Percentiles rank a stretch among this genome's conserved stretches.
phyloP scores from a whole-genome alignment of 2,113 vertebrate species.

The Triplophysa tibetana region DNA sequence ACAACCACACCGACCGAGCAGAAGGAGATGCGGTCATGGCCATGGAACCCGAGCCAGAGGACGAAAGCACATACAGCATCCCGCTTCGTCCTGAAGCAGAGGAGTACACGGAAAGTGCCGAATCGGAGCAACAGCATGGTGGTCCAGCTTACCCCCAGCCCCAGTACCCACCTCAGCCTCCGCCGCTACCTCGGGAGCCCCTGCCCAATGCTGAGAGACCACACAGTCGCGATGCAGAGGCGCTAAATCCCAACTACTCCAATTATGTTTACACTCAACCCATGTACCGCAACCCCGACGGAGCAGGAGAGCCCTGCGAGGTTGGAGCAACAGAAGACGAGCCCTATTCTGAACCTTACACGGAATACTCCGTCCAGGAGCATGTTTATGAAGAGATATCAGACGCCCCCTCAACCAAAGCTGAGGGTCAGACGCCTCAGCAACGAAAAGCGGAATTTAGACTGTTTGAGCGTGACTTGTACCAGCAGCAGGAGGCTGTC shows the following conservation, averaged over 20 bases:
- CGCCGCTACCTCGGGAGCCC: slow-evolving; percentile 64
- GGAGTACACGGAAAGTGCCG: slow-evolving; percentile 88
- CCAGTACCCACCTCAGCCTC: slow-evolving; percentile 72
- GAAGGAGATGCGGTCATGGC: slow-evolving; percentile 86
- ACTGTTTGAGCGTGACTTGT: slow-evolving; percentile 80
- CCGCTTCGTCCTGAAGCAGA: slow-evolving; percentile 79
- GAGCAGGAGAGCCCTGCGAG: slow-evolving; percentile 39
- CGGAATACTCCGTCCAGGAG: slow-evolving; percentile 86
- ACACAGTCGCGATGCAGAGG: slow-evolving; percentile 78
- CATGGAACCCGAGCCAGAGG: slow-evolving; percentile 69
- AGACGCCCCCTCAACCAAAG: slow-evolving; percentile 69
- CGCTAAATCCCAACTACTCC: slow-evolving; percentile 83
- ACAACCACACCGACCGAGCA: slow-evolving; percentile 91
- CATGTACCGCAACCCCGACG: slow-evolving; percentile 67
- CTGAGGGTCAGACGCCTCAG: slow-evolving; percentile 60
- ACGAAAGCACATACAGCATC: slow-evolving; percentile 60
- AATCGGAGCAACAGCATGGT: slow-evolving; percentile 82
- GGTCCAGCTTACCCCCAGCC: slow-evolving; percentile 69
- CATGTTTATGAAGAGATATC: slow-evolving; percentile 96
- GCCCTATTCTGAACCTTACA: slow-evolving; percentile 87
- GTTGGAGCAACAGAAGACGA: slow-evolving; percentile 68
- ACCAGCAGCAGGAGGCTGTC: slow-evolving; percentile 88
- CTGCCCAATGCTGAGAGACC: slow-evolving; percentile 75
- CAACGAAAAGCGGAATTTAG: slow-evolving; percentile 73
- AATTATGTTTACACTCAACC: slow-evolving; percentile 87